Conservation (phyloP, 2,888 invertebrate species). For the Eurois occulta region DNA sequence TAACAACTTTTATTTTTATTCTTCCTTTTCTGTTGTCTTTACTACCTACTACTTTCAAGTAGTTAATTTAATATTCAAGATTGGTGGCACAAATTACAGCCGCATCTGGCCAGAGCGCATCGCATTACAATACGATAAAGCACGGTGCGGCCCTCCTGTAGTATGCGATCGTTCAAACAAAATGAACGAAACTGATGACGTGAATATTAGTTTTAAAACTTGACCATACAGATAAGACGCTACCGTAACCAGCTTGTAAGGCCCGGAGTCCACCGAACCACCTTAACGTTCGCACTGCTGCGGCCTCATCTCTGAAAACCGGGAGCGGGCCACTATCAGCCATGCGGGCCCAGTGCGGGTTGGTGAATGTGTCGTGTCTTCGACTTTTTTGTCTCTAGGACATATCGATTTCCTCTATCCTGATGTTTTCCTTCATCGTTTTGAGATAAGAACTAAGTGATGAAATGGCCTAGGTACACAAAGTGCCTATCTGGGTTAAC, state of each 20-base stretch:
- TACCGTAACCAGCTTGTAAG: not conserved
- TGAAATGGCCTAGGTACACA: too few species aligned
- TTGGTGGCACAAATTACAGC: not conserved
- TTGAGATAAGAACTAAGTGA: too few species aligned
- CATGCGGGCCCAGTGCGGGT: not conserved
- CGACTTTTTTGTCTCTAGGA: not conserved
- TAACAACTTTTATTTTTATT: conserved; percentile 14
- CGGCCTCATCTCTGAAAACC: not conserved
- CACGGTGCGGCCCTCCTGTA: not conserved
- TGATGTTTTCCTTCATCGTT: not conserved
- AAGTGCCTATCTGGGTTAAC: too few species aligned
- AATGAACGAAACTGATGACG: not conserved
- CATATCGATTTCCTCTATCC: not conserved
- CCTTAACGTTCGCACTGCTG: not conserved
- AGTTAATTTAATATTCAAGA: too few species aligned
- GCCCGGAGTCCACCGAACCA: not conserved
- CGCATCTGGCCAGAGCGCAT: not conserved
- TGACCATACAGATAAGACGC: not conserved
- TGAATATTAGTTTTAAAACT: not conserved
- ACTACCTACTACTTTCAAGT: too few species aligned
- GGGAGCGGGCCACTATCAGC: not conserved
- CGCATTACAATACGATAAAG: not conserved
- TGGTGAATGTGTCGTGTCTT: not conserved
- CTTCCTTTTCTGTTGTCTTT: not conserved
- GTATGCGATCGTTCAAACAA: conserved; percentile 1